Evolutionary conservation across 1,140 invertebrate species (phyloP).

Genomic region (Anastrepha obliqua): DNA sequence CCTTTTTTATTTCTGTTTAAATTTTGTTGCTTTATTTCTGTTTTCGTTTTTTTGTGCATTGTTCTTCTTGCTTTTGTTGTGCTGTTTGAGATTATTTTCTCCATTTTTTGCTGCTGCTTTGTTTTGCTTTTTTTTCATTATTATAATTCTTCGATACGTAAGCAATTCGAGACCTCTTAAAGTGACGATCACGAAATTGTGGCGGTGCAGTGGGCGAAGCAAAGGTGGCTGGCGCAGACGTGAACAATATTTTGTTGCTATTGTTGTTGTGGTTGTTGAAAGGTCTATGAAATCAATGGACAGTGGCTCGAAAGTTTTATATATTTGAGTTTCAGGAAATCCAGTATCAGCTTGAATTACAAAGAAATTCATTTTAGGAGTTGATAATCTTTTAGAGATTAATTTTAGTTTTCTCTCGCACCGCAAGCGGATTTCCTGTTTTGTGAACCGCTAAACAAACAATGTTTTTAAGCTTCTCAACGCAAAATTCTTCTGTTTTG

Average conservation of each 20-base stretch:
- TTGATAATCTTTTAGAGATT: too few relatives aligned
- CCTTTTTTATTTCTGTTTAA: conserved; percentile 66
- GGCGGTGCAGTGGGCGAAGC: not conserved
- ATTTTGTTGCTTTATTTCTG: conserved; percentile 33
- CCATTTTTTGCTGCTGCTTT: not conserved
- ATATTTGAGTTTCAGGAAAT: too few relatives aligned
- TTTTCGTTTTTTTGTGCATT: not conserved
- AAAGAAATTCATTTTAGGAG: too few relatives aligned
- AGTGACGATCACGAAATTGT: conserved; percentile 2
- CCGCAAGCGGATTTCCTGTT: too few relatives aligned
- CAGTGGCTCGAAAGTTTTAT: not conserved
- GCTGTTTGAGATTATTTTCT: not conserved
- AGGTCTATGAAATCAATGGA: not conserved
- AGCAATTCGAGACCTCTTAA: not conserved
- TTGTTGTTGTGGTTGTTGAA: conserved; percentile 5
- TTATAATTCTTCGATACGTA: conserved; percentile 31
- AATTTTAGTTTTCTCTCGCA: too few relatives aligned
- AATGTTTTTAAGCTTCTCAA: too few relatives aligned
- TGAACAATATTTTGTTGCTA: not conserved
- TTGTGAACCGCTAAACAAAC: too few relatives aligned
- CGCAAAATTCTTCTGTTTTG: too few relatives aligned
- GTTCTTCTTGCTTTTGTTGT: not conserved
- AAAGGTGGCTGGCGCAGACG: not conserved
- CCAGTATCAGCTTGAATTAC: too few relatives aligned
- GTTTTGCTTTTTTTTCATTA: not conserved